A percentile compares a stretch with the other conserved stretches of the same genome.
phyloP scores from a whole-genome alignment of 2,113 vertebrate genomes.

The Rhinogobius similis region DNA sequence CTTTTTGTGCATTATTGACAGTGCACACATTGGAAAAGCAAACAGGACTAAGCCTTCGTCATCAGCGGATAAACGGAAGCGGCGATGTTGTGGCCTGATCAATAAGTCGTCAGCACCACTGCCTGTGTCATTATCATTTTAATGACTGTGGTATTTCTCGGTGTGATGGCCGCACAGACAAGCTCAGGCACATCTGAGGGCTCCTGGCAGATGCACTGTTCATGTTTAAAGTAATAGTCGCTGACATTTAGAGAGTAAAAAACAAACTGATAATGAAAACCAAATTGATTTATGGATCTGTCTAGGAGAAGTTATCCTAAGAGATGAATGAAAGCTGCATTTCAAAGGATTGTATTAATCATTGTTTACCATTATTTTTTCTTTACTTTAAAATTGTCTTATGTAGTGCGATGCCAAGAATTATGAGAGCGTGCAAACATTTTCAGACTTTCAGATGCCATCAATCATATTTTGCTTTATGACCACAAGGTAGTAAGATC shows the following conservation, averaged over 20 bases:
- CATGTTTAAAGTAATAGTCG: constrained; percentile 22
- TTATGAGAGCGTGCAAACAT: too few species aligned
- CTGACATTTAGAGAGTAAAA: constrained; percentile 49
- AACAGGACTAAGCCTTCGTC: constrained; percentile 6
- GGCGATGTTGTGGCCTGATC: constrained; percentile 41
- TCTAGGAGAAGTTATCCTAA: constrained; percentile 8
- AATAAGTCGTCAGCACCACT: constrained; percentile 53
- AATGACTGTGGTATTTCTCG: constrained; percentile 69
- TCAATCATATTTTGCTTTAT: too few species aligned
- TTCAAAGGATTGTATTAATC: not conserved
- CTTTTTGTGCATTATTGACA: constrained; percentile 40
- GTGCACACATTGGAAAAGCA: constrained; percentile 6
- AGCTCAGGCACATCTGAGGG: constrained; percentile 31
- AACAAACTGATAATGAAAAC: constrained; percentile 14
- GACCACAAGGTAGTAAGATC: too few species aligned
- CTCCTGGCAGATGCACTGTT: constrained; percentile 10
- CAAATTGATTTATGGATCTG: constrained; percentile 28
- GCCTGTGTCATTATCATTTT: constrained; percentile 69
- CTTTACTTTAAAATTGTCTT: not conserved
- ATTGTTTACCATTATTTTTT: too few species aligned
- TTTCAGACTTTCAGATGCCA: too few species aligned
- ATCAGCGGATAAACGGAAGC: constrained; percentile 18
- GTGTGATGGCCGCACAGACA: constrained; percentile 41
- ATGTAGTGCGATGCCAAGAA: too few species aligned
- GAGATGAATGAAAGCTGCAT: not conserved